Evolutionary conservation across 2,888 invertebrate species (phyloP).

Genomic region (Mythimna albipuncta): DNA sequence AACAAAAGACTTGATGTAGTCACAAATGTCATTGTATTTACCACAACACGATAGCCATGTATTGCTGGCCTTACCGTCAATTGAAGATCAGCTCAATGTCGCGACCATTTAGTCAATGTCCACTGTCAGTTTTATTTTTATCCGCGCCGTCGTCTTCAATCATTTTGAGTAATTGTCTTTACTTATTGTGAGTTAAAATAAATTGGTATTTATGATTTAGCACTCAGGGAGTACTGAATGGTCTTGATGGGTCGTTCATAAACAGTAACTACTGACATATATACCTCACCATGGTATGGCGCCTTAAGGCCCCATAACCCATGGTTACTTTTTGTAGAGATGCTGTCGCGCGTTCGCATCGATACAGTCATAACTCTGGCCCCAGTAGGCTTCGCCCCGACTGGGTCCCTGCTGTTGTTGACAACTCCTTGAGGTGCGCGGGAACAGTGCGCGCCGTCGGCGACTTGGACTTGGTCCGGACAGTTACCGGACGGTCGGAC

Average conservation of each 20-base stretch:
- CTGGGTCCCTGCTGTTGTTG: too few species aligned
- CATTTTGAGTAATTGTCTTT: slow-evolving; percentile 18
- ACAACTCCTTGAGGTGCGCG: too few species aligned
- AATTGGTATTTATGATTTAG: slow-evolving; percentile 11
- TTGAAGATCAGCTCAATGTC: slow-evolving; percentile 47
- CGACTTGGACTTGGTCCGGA: too few species aligned
- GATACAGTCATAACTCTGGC: too few species aligned
- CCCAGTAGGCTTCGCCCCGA: too few species aligned
- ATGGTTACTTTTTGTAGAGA: too few species aligned
- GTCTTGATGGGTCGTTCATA: neutral
- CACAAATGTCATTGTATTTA: neutral
- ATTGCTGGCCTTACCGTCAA: slow-evolving; percentile 19
- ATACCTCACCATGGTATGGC: too few species aligned
- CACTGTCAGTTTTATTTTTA: slow-evolving; percentile 41
- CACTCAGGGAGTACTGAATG: neutral
- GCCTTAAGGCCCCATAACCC: too few species aligned
- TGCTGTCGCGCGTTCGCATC: too few species aligned
- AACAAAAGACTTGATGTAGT: neutral
- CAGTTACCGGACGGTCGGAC: too few species aligned
- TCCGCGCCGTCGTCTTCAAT: slow-evolving; percentile 13
- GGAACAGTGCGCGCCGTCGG: too few species aligned
- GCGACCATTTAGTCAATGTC: slow-evolving; percentile 37
- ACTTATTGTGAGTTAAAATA: neutral
- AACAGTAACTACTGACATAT: too few species aligned
- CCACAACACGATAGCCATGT: neutral